Conservation (phyloP, 2,113 vertebrate species). For the Theristicus caerulescens region DNA sequence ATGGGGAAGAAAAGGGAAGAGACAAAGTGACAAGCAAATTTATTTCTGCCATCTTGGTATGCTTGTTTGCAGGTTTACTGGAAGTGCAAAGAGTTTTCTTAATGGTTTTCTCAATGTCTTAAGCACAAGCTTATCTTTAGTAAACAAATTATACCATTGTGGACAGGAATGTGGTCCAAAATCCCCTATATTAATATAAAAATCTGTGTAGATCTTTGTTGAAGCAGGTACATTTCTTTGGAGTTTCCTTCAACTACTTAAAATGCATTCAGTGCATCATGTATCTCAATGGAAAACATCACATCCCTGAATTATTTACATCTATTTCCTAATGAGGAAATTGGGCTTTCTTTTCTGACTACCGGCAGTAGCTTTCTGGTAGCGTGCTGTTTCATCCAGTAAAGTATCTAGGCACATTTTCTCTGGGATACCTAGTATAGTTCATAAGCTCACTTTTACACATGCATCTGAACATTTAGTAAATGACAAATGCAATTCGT, state of each 20-base stretch:
- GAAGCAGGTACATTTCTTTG: neutral
- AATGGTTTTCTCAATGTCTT: neutral
- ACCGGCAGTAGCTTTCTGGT: neutral
- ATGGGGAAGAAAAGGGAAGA: neutral
- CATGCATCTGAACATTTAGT: neutral
- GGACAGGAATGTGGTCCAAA: neutral
- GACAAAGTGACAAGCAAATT: neutral
- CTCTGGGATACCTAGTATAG: neutral
- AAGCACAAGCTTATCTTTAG: neutral
- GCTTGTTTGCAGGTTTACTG: neutral
- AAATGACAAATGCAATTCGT: neutral
- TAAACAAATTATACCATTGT: neutral
- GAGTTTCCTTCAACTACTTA: neutral
- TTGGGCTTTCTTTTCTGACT: neutral
- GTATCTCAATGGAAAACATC: neutral
- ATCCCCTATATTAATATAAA: neutral
- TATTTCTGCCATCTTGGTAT: neutral
- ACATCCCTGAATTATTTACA: neutral
- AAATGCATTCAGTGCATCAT: neutral
- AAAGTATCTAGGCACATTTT: neutral
- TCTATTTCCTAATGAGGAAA: constrained; percentile 27
- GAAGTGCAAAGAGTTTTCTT: neutral
- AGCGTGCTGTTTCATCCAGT: neutral
- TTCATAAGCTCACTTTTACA: neutral
- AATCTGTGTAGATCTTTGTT: neutral